Base-by-base conservation (phyloP, 2,888 invertebrate genomes). In the Ceraclea dissimilis region DNA sequence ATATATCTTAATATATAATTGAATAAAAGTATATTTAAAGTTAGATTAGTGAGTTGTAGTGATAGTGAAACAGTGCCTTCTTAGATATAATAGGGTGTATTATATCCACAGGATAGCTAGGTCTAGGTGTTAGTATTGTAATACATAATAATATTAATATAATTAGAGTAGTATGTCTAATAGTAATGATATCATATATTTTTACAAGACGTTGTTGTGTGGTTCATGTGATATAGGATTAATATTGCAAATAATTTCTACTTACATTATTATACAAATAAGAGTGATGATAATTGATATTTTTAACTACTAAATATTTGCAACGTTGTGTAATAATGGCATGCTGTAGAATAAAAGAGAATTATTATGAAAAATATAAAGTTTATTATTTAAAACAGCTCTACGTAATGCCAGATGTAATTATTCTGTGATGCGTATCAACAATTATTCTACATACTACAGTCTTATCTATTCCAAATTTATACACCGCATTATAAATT, bases 311-410 rank as follows among this genome's bases (percentile, higher is more conserved):
- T n/a, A n/a, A n/a, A n/a, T n/a, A 50, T 51, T 49, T 53, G 31
- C 49, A 20, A 22, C 43, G 49, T 56, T 58, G 54, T 58, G 54
- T 58, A 56, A n/a, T n/a, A n/a, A 50, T 56, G 57, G 62, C 62
- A 62, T 62, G 60, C 60, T 56, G 57, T 60, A 62, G 62, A 62
- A 60, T 62, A 62, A 62, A 62, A 49, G 51, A 49, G 50, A 52
- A 54, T 62, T 56, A 57, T 58, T 60, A 50, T 54, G 48, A 51
- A 39, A 58, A 58, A 46, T 56, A 51, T 53, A 39, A 39, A 39
- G 16, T 61, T 57, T 62, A 53, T 62, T 62, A 62, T 62, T 62
- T 62, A 53, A 62, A 58, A 62, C 62, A 62, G 62, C 62, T 60
- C 62, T 60, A 56, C 54, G 60, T 56, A 62, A 62, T 62, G 62